A percentile compares a stretch with the other conserved stretches of the same genome.
phyloP scores from a whole-genome alignment of 2,113 vertebrate genomes.

The Malurus cyaneus region DNA sequence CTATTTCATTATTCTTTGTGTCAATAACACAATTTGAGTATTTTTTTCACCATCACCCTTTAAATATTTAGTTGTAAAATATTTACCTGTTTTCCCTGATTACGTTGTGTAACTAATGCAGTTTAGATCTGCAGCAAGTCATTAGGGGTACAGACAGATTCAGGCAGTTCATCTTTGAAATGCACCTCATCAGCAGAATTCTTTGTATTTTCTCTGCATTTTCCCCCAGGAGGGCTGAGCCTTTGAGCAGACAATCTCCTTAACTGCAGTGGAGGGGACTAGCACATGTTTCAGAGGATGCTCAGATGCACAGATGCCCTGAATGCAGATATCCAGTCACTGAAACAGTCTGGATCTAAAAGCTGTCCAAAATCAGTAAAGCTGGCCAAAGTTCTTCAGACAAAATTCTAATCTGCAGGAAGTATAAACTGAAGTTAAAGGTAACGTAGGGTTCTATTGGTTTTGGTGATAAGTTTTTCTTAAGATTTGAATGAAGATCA shows the following conservation, averaged over 20 bases:
- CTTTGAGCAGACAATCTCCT: not conserved
- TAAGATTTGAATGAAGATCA: not conserved
- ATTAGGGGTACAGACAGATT: not conserved
- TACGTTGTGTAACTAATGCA: not conserved
- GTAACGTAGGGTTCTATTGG: not conserved
- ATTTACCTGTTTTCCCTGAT: not conserved
- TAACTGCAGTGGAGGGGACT: not conserved
- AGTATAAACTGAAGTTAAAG: not conserved
- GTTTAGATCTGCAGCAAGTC: not conserved
- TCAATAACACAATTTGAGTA: not conserved
- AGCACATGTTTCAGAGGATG: not conserved
- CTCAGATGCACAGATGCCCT: not conserved
- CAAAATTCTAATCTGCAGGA: not conserved
- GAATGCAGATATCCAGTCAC: not conserved
- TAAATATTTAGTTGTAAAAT: not conserved
- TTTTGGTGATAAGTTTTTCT: not conserved
- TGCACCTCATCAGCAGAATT: not conserved
- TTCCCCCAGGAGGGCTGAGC: not conserved
- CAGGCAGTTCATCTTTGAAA: not conserved
- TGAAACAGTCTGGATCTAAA: not conserved
- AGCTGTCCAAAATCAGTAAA: not conserved
- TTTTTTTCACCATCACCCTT: not conserved
- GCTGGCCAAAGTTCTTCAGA: not conserved
- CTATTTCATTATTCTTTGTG: not conserved
- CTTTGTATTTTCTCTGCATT: not conserved